Evolutionary conservation across 2,797 vertebrate species (phyloP), one percentile per base, ranked within the genome.

Genomic region (Girardinus metallicus): DNA sequence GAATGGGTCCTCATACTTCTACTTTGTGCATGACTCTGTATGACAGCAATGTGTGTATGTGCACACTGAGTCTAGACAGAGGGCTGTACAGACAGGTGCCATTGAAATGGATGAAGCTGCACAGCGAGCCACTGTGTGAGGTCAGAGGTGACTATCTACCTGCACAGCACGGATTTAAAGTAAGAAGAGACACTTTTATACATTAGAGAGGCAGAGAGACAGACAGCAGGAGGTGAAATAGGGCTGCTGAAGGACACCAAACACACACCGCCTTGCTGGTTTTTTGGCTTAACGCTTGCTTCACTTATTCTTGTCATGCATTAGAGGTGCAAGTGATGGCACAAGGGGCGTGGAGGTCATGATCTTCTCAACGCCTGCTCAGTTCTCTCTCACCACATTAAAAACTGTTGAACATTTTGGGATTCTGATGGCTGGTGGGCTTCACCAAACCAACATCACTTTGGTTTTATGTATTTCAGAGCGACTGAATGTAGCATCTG

Each of bases 41-140:
- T 80, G 78, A 39, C 83, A 76, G 49, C 1, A 60, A 66, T n/a
- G 74, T 75, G 64, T 70, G 71, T 80, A 74, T 57, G 26, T 75
- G 75, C 74, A 60, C 75, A 43, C 39, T 53, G 74, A 39, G 76
- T 86, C 73, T 85, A 86, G 87, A 90, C 80, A 15, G 46, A 5
- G 72, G 36, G 80, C 75, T 87, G 79, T 81, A 82, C 74, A 82
- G 75, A 74, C 44, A 26, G 79, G 74, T 70, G 76, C 81, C 84
- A 90, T 90, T 91, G 89, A 91, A 87, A 90, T 91, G 85, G 66
- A 91, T 91, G 88, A 88, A 84, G 81, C 88, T 78, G 73, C 80
- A 73, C 78, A 64, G 82, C 29, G 29, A 81, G 83, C 74, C 76
- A 74, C 82, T 39, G 84, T 5, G 64, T 46, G 83, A 73, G 87